These are phyloP conservation scores for Acanthaster planci DNA, from an alignment of 35 echinoderm and acorn worm genomes.

Conservation along the genomic window DNA sequence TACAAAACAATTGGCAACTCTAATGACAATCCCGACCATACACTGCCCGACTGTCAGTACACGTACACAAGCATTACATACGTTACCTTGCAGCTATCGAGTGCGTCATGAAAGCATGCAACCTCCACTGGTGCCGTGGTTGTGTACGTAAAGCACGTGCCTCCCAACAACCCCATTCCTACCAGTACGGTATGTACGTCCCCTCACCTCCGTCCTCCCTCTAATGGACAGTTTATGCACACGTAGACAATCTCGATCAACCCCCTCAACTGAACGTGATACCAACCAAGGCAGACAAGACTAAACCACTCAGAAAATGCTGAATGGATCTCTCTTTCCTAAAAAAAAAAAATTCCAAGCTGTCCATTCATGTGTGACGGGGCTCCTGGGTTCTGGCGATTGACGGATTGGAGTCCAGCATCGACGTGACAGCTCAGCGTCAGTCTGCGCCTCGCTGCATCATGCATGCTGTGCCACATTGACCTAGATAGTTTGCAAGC, in stretches of 20 bases:
- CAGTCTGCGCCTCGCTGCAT: neutral
- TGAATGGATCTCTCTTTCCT: no score
- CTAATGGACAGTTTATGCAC: no score
- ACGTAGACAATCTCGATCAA: no score
- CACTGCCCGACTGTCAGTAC: no score
- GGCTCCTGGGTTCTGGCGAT: neutral
- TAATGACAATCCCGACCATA: no score
- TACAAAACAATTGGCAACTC: no score
- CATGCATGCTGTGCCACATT: conserved; percentile 6
- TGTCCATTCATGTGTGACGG: conserved; percentile 5
- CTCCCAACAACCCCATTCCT: conserved; percentile 20
- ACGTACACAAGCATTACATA: no score
- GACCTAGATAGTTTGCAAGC: conserved; percentile 17
- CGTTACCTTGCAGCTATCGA: no score
- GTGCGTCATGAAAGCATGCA: neutral
- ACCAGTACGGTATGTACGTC: neutral
- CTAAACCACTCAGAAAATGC: no score
- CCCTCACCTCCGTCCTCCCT: no score
- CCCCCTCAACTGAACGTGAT: no score
- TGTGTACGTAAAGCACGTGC: neutral
- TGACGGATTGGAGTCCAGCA: conserved; percentile 8
- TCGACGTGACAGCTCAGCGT: neutral
- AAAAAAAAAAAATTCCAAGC: neutral
- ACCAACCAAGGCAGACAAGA: no score
- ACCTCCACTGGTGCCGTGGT: neutral